These are phyloP conservation scores for Incurvaria masculella DNA, from an alignment of 2,888 invertebrate genomes.

Conservation along the genomic window DNA sequence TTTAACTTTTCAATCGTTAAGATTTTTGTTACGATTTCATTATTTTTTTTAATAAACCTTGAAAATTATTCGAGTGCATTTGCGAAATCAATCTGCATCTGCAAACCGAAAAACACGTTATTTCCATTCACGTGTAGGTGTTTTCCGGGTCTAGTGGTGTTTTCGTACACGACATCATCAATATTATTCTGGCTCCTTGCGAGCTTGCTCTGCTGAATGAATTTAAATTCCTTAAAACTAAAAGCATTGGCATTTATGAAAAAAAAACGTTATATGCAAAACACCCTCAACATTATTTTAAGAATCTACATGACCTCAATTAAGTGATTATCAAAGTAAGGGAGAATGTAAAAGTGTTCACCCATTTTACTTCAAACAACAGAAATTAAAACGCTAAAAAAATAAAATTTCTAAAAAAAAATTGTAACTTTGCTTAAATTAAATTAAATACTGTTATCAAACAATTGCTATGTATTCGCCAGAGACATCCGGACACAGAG, in stretches of 20 bases:
- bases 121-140: no score
- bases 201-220: neutral
- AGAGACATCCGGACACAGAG: neutral
- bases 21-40: no score
- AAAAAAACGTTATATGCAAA: slow-evolving; percentile 29
- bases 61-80: no score
- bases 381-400: slow-evolving; percentile 20
- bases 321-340: slow-evolving; percentile 10
- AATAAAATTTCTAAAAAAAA: no score
- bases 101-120: no score
- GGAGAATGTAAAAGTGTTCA: slow-evolving; percentile 12
- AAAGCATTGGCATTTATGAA: neutral
- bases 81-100: no score
- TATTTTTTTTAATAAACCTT: no score
- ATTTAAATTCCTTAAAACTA: neutral
- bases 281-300: slow-evolving; percentile 50
- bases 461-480: neutral
- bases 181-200: neutral
- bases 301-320: slow-evolving; percentile 15
- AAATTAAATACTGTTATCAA: slow-evolving; percentile 12
- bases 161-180: neutral
- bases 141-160: neutral
- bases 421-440: slow-evolving; percentile 13
- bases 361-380: slow-evolving; percentile 8
- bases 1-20: no score